Evolutionary conservation across 2,113 vertebrate genomes (phyloP).

Genomic region (Oriolus oriolus): DNA sequence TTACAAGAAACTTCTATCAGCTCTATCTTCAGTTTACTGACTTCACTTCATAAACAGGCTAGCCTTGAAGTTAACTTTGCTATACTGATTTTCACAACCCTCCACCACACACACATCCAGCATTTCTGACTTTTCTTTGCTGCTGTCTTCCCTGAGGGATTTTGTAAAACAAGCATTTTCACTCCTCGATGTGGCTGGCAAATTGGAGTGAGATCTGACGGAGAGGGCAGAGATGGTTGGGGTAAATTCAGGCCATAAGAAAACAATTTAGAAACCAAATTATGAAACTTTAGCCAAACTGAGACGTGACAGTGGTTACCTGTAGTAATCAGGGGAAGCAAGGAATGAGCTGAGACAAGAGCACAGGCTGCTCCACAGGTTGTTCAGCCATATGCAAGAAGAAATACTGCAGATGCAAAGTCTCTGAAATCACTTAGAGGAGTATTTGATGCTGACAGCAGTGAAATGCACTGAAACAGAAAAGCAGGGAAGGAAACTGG

Average conservation of each 20-base stretch:
- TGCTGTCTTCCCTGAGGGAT: neutral
- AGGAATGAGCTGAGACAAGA: neutral
- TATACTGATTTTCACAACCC: neutral
- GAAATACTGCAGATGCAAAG: neutral
- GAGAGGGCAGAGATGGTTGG: neutral
- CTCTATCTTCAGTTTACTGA: neutral
- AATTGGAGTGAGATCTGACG: neutral
- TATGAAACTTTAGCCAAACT: neutral
- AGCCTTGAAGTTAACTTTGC: neutral
- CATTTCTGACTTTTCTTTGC: neutral
- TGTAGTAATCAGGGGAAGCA: neutral
- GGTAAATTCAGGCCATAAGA: neutral
- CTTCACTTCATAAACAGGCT: neutral
- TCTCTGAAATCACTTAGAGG: neutral
- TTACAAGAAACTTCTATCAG: neutral
- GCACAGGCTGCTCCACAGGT: neutral
- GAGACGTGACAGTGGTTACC: neutral
- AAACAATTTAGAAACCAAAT: neutral
- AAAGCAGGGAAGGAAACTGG: neutral
- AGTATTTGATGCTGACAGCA: neutral
- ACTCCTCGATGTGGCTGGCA: neutral
- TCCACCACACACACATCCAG: neutral
- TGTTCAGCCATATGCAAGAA: neutral
- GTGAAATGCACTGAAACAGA: neutral
- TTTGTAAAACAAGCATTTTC: neutral